phyloP scores from a whole-genome alignment of 2,113 vertebrate genomes.

The Paedocypris sp. region DNA sequence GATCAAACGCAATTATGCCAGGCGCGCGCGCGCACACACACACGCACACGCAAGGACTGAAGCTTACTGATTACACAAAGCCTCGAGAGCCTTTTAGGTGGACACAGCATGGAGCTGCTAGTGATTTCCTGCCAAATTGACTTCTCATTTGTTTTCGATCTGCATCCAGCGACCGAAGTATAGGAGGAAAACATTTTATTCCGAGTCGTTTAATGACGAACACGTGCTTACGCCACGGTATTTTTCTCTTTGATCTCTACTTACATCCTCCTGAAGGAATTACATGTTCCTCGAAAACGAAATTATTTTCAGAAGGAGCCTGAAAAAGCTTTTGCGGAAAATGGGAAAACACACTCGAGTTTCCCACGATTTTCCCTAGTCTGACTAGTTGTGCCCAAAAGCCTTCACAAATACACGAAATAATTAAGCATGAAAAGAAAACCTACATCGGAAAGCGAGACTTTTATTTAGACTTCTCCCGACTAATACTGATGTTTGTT shows the following conservation, averaged over 20 bases:
- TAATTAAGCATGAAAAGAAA: no score
- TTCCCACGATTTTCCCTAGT: no score
- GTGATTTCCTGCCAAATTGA: constrained; percentile 55
- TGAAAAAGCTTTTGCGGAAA: neutral
- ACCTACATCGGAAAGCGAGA: no score
- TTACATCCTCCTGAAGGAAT: neutral
- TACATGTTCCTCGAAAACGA: neutral
- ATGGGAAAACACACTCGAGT: no score
- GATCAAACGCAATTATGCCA: constrained; percentile 50
- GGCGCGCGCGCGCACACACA: constrained; percentile 51
- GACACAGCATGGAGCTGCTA: constrained; percentile 47
- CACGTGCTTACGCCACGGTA: constrained; percentile 1
- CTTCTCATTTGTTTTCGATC: constrained; percentile 46
- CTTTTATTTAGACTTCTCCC: no score
- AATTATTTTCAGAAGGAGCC: neutral
- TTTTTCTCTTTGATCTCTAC: neutral
- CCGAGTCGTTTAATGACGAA: constrained; percentile 37
- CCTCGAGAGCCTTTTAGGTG: constrained; percentile 44
- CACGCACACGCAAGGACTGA: constrained; percentile 44
- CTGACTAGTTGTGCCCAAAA: no score
- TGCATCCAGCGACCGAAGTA: constrained; percentile 34
- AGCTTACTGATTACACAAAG: constrained; percentile 52
- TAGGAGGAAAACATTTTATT: constrained; percentile 38
- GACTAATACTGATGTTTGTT: no score
- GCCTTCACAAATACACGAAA: no score